Conservation (phyloP, 2,888 invertebrate species). For the Dolichopus griseipennis region DNA sequence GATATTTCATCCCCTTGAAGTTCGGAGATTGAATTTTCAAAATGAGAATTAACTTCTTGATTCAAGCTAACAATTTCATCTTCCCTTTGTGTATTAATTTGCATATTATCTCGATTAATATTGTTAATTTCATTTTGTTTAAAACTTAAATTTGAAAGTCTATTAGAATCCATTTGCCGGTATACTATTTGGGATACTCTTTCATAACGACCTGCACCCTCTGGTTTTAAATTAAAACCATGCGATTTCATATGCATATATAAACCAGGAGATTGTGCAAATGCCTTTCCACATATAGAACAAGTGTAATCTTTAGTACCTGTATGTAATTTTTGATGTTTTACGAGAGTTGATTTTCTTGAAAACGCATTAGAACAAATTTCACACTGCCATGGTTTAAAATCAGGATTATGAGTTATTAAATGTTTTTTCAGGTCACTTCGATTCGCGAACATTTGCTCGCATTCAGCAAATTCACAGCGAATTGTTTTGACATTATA, state of each 20-base stretch:
- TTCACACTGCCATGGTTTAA: constrained; percentile 17
- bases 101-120: background rate
- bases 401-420: constrained; percentile 13
- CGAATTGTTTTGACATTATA: constrained; percentile 15
- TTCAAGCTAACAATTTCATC: background rate
- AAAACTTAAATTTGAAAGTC: background rate
- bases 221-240: constrained; percentile 10
- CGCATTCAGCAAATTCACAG: constrained; percentile 15
- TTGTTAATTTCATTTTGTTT: background rate
- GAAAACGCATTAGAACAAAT: constrained; percentile 17
- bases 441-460: constrained; percentile 14
- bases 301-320: constrained; percentile 25
- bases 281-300: constrained; percentile 14
- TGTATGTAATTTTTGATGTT: constrained; percentile 18
- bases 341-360: constrained; percentile 13
- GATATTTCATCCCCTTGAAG: background rate
- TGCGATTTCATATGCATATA: constrained; percentile 12
- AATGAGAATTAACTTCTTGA: background rate
- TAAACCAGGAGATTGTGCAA: constrained; percentile 7
- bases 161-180: constrained; percentile 7
- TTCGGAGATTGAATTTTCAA: background rate
- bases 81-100: background rate
- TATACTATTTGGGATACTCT: background rate
- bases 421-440: constrained; percentile 11
- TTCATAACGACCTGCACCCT: constrained; percentile 9